Evolutionary conservation across 2,113 vertebrate genomes (phyloP).

Genomic region (Lagopus muta): DNA sequence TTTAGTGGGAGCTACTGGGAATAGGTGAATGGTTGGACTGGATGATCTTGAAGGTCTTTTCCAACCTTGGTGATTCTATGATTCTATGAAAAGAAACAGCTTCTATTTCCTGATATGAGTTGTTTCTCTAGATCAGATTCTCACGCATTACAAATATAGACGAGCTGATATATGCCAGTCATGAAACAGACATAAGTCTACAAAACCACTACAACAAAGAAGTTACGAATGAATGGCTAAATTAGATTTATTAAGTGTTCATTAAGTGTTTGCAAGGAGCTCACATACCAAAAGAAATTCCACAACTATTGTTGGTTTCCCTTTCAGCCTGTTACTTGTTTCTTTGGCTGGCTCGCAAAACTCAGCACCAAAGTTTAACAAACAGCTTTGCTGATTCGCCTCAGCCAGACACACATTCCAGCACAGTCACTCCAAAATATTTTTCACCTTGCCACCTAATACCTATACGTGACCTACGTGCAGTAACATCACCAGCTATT

Average conservation of each 20-base stretch:
- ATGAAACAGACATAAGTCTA: not conserved
- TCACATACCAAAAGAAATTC: not conserved
- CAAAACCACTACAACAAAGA: not conserved
- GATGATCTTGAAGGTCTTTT: no score
- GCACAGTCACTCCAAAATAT: no score
- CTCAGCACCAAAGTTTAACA: not conserved
- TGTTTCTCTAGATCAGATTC: not conserved
- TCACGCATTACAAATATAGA: rapidly evolving
- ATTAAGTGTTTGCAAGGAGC: not conserved
- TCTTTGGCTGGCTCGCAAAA: not conserved
- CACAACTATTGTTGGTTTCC: not conserved
- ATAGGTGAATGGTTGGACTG: no score
- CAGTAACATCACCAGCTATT: not conserved
- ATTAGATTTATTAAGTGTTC: rapidly evolving
- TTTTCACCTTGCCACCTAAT: not conserved
- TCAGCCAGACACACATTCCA: not conserved
- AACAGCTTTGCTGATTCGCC: not conserved
- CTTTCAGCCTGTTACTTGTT: not conserved
- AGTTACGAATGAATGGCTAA: not conserved
- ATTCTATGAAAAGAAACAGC: not conserved
- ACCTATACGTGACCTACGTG: not conserved
- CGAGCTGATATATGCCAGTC: not conserved
- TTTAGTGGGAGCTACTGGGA: no score
- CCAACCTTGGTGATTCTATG: no score
- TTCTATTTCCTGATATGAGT: not conserved